Conservation (phyloP, 2,797 vertebrate genomes). For the Parauchenoglanis ngamensis region DNA sequence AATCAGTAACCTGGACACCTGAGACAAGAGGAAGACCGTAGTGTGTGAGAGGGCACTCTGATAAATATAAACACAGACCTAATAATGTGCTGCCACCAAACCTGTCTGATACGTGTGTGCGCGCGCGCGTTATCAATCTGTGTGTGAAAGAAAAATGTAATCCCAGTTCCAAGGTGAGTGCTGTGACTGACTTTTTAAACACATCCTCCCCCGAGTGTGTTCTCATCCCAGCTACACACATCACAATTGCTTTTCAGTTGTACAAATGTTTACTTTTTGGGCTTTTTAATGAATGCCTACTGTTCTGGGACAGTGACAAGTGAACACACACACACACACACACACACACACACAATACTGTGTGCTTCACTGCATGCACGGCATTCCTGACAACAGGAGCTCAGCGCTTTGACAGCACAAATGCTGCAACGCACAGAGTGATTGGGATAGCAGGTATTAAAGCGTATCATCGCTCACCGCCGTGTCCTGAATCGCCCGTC, state of each 20-base stretch:
- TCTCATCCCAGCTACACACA: neutral
- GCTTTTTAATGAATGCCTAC: neutral
- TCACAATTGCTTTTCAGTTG: neutral
- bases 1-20: neutral
- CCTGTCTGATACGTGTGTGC: neutral
- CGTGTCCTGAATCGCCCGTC: slow-evolving; percentile 4
- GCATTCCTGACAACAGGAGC: slow-evolving; percentile 26
- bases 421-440: neutral
- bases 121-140: neutral
- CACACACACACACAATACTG: neutral
- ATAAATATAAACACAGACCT: too few species aligned
- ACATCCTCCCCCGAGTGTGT: neutral
- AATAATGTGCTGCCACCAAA: too few species aligned
- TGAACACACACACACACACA: neutral
- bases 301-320: neutral
- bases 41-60: too few species aligned
- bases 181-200: neutral
- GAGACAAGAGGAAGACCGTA: neutral
- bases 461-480: neutral
- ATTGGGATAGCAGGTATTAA: slow-evolving; percentile 17
- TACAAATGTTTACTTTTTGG: slow-evolving; percentile 35
- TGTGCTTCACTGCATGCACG: neutral
- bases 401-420: neutral
- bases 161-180: neutral
- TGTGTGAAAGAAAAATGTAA: neutral